Evolutionary conservation across 2,888 invertebrate genomes (phyloP).

Genomic region (Amaurobius ferox): DNA sequence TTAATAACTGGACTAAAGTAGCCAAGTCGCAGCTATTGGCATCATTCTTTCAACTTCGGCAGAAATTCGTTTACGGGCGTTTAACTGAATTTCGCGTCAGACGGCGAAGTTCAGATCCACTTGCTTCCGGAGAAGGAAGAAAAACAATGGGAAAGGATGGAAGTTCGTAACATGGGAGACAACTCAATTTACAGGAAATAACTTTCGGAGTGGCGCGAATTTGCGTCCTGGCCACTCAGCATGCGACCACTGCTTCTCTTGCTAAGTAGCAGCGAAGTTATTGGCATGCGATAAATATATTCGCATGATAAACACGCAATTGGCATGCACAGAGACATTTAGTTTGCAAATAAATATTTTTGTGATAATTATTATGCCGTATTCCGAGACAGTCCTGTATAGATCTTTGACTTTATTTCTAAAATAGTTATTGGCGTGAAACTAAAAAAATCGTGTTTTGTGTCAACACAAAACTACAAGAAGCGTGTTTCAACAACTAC

Average conservation of each 20-base stretch:
- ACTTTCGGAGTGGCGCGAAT: not conserved
- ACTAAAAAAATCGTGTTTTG: too few species aligned
- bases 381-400: too few species aligned
- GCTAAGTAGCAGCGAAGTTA: not conserved
- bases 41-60: constrained; percentile 8
- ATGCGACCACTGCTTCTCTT: not conserved
- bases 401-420: too few species aligned
- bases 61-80: constrained; percentile 8
- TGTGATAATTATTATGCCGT: too few species aligned
- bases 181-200: constrained; percentile 16
- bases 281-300: too few species aligned
- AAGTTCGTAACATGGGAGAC: constrained; percentile 3
- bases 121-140: not conserved
- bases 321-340: too few species aligned
- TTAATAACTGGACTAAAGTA: constrained; percentile 1
- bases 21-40: not conserved
- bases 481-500: too few species aligned
- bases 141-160: not conserved
- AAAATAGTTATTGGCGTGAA: too few species aligned
- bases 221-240: not conserved
- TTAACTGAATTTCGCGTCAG: not conserved
- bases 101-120: not conserved
- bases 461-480: too few species aligned
- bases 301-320: too few species aligned
- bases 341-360: too few species aligned